Base-by-base conservation (phyloP, 2,113 vertebrate genomes). In the Daphoenositta chrysoptera region DNA sequence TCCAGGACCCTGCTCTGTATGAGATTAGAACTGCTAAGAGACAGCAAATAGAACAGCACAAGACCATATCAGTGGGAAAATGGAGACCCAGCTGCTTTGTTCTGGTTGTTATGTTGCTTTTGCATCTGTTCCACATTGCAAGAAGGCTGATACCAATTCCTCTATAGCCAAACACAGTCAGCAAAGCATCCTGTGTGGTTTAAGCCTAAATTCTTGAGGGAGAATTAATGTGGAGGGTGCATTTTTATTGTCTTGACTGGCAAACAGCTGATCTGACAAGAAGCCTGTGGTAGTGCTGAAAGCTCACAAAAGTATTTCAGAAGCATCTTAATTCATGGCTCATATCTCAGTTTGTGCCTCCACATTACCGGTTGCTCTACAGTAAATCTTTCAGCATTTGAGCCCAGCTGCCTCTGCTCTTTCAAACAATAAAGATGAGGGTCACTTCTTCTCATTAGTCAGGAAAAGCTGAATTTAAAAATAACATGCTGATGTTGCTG, bases 391-490 rank as follows among this genome's bases (percentile, higher is more conserved):
- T 87, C 83, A 87, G 65, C 44, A 58, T 92, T 70, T 93, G 40
- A 86, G 86, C 61, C 40, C 35, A 54, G 69, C 92, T 93, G 85
- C 51, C 39, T 83, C 60, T 94, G 53, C 56, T 82, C 80, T 89
- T 86, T 92, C 83, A 84, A 94, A 75, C 65, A 82, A 42, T 79
- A 79, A 95, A 90, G 64, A 86, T 3, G 8, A 81, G 79, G 83
- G 83, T 90, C 83, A 95, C 42, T 86, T 95, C 84, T 91, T 57
- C 80, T 96, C 80, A 53, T 92, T 88, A 94, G 80, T 84, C 92
- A 93, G 26, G 94, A 88, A 71, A 50, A 87, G 42, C 77, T 69
- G 80, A 75, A 87, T 95, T 83, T 95, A 93, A 97, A 96, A 94
- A 95, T 88, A 96, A 83, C 78, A 56, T 90, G 95, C 85, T 96